Evolutionary conservation across 1,140 invertebrate genomes (phyloP).

Genomic region (Drosophila elegans): DNA sequence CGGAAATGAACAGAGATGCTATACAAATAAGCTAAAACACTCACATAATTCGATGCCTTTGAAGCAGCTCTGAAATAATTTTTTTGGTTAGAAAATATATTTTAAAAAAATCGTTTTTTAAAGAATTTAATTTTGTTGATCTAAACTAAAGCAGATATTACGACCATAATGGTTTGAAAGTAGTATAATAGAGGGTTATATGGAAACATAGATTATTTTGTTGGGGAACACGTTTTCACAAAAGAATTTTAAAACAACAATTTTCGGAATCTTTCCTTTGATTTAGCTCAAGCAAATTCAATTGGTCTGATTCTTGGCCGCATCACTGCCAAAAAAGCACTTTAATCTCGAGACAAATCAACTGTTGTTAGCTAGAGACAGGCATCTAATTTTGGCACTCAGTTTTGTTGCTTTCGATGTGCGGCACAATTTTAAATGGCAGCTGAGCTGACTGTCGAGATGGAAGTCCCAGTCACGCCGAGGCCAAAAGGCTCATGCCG

Average conservation of each 20-base stretch:
- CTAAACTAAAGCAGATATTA: too few species aligned
- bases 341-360: constrained; percentile 46
- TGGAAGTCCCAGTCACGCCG: constrained; percentile 36
- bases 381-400: constrained; percentile 60
- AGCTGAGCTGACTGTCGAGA: constrained; percentile 22
- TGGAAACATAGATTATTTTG: too few species aligned
- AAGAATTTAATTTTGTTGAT: too few species aligned
- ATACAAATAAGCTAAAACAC: constrained; percentile 49
- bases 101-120: too few species aligned
- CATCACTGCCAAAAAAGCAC: constrained; percentile 14
- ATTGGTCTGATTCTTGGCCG: background rate
- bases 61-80: background rate
- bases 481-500: constrained; percentile 24
- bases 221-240: too few species aligned
- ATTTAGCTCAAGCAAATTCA: too few species aligned
- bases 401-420: constrained; percentile 32
- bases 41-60: constrained; percentile 1
- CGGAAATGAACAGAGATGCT: constrained; percentile 48
- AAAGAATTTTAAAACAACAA: too few species aligned
- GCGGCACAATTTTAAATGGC: constrained; percentile 13
- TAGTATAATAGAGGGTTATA: too few species aligned
- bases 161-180: too few species aligned
- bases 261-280: too few species aligned
- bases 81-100: too few species aligned
- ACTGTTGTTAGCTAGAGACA: constrained; percentile 56